Percentiles rank a stretch among this genome's conserved stretches.
Evolutionary conservation across 2,888 invertebrate genomes (phyloP).

Genomic region (Campoletis raptor): DNA sequence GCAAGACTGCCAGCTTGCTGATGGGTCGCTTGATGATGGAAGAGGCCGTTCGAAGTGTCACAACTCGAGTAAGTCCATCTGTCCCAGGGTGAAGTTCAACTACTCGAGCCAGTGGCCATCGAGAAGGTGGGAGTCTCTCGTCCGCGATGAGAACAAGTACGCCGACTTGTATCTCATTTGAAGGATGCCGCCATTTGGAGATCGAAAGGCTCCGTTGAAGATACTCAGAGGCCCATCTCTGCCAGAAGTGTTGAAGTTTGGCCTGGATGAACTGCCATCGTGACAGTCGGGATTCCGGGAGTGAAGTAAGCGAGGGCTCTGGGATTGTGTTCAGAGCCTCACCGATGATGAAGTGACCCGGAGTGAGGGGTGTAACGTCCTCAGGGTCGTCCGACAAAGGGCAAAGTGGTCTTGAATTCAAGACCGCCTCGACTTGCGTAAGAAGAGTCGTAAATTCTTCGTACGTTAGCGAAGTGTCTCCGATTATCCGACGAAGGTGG

Average conservation of each 20-base stretch:
- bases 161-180: neutral
- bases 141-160: neutral
- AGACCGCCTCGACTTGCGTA: constrained; percentile 22
- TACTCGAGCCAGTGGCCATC: neutral
- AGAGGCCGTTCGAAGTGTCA: neutral
- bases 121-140: neutral
- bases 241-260: neutral
- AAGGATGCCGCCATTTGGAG: neutral
- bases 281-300: neutral
- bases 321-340: neutral
- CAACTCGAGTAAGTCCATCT: neutral
- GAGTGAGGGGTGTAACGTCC: neutral
- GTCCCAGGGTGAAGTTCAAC: neutral
- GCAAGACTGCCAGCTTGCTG: neutral
- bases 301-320: neutral
- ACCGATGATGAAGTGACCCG: constrained; percentile 17
- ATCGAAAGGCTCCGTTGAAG: neutral
- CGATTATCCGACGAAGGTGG: constrained; percentile 4
- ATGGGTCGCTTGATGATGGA: neutral
- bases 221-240: neutral
- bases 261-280: neutral
- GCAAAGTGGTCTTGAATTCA: constrained; percentile 7
- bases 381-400: constrained; percentile 26
- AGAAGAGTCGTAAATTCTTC: constrained; percentile 47
- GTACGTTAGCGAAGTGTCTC: constrained; percentile 15